These are phyloP conservation scores for Agrotis ipsilon DNA, from an alignment of 2,888 invertebrate genomes.

Conservation along the genomic window DNA sequence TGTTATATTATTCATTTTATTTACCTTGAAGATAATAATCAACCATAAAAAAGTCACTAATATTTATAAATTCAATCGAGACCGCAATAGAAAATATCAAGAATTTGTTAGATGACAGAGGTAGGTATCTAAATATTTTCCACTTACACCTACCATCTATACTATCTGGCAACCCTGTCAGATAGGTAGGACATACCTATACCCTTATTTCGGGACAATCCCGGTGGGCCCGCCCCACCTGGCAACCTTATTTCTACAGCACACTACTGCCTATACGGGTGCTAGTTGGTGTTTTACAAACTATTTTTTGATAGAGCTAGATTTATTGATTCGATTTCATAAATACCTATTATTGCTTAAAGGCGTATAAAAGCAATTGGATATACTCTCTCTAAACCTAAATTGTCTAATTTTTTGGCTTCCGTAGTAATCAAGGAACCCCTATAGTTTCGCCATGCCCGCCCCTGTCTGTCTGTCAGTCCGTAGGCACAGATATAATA, in stretches of 20 bases:
- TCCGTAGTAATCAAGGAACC: no score
- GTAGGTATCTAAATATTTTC: conserved; percentile 1
- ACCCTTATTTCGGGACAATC: no score
- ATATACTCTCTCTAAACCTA: neutral
- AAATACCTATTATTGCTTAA: no score
- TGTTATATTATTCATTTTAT: conserved; percentile 49
- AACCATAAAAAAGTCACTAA: conserved; percentile 22
- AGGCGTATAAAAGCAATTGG: neutral
- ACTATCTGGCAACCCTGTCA: no score
- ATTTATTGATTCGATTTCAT: neutral
- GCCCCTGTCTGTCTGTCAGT: no score
- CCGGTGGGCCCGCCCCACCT: no score
- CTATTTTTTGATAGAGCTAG: neutral
- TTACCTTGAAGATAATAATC: conserved; percentile 42
- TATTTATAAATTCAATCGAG: conserved; percentile 17
- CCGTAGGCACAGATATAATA: no score
- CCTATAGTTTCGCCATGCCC: no score
- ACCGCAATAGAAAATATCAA: conserved; percentile 30
- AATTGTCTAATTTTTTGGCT: no score
- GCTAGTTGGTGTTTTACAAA: neutral
- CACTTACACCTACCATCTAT: neutral
- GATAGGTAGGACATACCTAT: no score
- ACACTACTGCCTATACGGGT: neutral
- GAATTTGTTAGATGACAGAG: conserved; percentile 4
- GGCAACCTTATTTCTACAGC: neutral